Conservation (phyloP, 1,140 invertebrate genomes). For the Chelonus insularis region DNA sequence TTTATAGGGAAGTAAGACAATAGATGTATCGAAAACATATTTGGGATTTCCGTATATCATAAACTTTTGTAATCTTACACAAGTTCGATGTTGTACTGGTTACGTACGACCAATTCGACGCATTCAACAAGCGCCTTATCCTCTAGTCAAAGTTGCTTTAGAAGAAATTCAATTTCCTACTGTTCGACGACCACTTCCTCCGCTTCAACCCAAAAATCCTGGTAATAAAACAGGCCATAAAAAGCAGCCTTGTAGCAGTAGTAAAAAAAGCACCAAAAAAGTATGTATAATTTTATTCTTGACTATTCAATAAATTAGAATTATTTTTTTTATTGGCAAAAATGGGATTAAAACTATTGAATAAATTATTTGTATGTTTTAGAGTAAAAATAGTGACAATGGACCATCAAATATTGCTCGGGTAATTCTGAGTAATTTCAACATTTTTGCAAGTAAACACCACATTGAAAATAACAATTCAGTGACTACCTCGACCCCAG, state of each 20-base stretch:
- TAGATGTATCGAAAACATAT: constrained; percentile 73
- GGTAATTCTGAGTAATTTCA: constrained; percentile 77
- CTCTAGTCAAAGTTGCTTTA: constrained; percentile 70
- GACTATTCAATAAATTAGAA: not conserved
- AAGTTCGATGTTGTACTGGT: constrained; percentile 72
- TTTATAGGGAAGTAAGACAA: constrained; percentile 70
- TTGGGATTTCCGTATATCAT: constrained; percentile 76
- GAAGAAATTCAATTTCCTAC: constrained; percentile 60
- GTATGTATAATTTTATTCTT: constrained; percentile 11
- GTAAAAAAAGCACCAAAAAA: constrained; percentile 50
- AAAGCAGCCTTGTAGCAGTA: constrained; percentile 45
- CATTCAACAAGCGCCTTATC: constrained; percentile 79
- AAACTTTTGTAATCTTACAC: constrained; percentile 77
- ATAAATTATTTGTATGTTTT: no score
- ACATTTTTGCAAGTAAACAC: constrained; percentile 70
- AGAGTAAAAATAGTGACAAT: constrained; percentile 54
- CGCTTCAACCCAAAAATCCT: constrained; percentile 40
- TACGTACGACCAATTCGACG: constrained; percentile 72
- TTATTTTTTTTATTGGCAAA: no score
- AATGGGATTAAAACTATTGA: no score
- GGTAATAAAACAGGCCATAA: constrained; percentile 49
- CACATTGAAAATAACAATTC: constrained; percentile 43
- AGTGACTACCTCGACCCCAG: constrained; percentile 38
- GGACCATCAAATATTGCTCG: constrained; percentile 69
- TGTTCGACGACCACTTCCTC: constrained; percentile 37